A percentile compares a stretch with the other conserved stretches of the same genome.
These are phyloP conservation scores for Enteromius fasciolatus DNA, from an alignment of 2,797 vertebrate genomes.

Conservation along the genomic window DNA sequence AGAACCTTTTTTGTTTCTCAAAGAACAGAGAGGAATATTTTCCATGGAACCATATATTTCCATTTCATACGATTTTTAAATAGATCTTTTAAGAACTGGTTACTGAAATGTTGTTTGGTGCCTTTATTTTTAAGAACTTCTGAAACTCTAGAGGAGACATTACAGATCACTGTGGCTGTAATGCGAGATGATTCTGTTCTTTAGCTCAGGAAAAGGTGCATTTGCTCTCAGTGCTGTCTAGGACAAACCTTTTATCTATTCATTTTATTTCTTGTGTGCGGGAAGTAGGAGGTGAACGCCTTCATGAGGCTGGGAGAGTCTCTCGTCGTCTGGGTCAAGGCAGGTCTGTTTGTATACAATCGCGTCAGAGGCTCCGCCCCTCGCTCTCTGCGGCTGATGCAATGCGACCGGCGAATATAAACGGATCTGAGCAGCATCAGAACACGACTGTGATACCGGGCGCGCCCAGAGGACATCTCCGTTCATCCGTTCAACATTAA, in stretches of 20 bases:
- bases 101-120: not conserved
- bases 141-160: not conserved
- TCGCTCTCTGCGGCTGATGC: not conserved
- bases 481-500: not conserved
- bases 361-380: not conserved
- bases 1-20: not conserved
- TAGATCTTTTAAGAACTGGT: not conserved
- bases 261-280: not conserved
- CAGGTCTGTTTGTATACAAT: conserved; percentile 31
- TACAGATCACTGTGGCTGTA: not conserved
- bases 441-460: conserved; percentile 1
- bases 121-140: not conserved
- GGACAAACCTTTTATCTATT: not conserved
- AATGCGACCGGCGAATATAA: conserved; percentile 35
- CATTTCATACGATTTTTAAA: no score
- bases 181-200: not conserved
- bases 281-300: not conserved
- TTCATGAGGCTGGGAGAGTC: not conserved
- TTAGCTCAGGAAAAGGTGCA: not conserved
- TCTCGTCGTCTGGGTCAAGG: not conserved
- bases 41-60: no score
- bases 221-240: no score
- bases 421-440: not conserved
- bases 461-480: not conserved
- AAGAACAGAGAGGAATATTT: no score